These are phyloP conservation scores for Nymphalis urticae DNA, from an alignment of 2,888 invertebrate genomes.

Conservation along the genomic window DNA sequence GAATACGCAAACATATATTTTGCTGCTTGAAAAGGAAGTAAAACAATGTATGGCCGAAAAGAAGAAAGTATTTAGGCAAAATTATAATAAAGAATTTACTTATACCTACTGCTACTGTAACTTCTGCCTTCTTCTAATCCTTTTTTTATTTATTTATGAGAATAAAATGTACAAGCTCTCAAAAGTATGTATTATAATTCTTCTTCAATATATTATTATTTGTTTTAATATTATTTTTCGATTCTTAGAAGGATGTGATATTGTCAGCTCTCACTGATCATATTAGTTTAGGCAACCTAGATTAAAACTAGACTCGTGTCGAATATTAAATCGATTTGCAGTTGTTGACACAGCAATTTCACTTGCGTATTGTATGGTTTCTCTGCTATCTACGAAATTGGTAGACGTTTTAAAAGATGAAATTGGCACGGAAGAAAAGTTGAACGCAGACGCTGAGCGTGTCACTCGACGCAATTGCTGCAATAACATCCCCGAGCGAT, in stretches of 20 bases:
- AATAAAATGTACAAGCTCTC: too few relatives aligned
- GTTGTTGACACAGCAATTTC: background rate
- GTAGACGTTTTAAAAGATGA: conserved; percentile 17
- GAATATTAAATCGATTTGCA: conserved; percentile 1
- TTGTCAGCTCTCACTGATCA: background rate
- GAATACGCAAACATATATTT: too few relatives aligned
- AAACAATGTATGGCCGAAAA: too few relatives aligned
- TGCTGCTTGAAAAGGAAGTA: too few relatives aligned
- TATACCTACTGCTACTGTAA: too few relatives aligned
- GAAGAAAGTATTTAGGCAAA: too few relatives aligned
- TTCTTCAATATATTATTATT: background rate
- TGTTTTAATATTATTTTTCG: background rate
- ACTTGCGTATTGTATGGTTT: background rate
- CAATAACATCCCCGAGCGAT: conserved; percentile 71
- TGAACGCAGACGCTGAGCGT: conserved; percentile 50
- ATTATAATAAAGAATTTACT: too few relatives aligned
- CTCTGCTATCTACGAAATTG: conserved; percentile 5
- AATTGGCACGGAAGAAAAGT: conserved; percentile 28
- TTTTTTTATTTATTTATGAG: too few relatives aligned
- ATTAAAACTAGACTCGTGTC: conserved; percentile 3
- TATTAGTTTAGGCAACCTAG: conserved; percentile 9
- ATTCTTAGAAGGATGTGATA: conserved; percentile 10
- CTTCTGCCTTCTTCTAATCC: too few relatives aligned
- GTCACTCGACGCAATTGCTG: conserved; percentile 59
- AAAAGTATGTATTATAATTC: background rate